phyloP scores from a whole-genome alignment of 2,888 invertebrate species.

The Cinara cedri region DNA sequence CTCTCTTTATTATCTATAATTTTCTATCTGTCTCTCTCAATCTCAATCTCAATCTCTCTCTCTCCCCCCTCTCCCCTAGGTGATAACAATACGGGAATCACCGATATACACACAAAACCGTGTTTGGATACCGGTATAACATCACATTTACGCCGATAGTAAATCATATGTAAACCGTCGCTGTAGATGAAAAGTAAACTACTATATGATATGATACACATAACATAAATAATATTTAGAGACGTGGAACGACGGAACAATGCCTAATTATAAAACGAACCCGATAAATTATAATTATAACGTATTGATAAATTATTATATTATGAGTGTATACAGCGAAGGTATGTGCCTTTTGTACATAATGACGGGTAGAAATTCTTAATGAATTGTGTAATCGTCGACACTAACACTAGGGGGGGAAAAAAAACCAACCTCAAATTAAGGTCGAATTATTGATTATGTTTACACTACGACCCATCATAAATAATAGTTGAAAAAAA shows the following conservation, averaged over 20 bases:
- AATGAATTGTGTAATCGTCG: not conserved
- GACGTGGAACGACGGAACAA: not conserved
- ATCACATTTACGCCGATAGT: slow-evolving; percentile 15
- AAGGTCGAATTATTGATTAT: too few relatives aligned
- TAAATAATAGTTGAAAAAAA: too few relatives aligned
- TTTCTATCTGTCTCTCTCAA: too few relatives aligned
- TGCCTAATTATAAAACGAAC: slow-evolving; percentile 13
- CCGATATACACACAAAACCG: not conserved
- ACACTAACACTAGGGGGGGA: not conserved
- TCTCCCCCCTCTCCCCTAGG: too few relatives aligned
- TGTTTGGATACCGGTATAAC: not conserved
- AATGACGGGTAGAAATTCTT: slow-evolving; percentile 1
- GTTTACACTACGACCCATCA: too few relatives aligned
- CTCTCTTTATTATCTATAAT: too few relatives aligned
- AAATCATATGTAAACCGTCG: slow-evolving; percentile 18
- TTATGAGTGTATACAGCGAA: not conserved
- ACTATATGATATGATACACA: too few relatives aligned
- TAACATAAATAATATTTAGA: too few relatives aligned
- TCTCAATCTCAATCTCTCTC: too few relatives aligned
- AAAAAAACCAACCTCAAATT: too few relatives aligned
- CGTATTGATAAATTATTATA: not conserved
- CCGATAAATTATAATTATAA: slow-evolving; percentile 23
- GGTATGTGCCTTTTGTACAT: not conserved
- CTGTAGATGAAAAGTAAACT: too few relatives aligned
- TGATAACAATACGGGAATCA: not conserved